These are phyloP conservation scores for Elephantulus edwardii DNA, from an alignment of 2,113 vertebrate genomes.

Conservation along the genomic window DNA sequence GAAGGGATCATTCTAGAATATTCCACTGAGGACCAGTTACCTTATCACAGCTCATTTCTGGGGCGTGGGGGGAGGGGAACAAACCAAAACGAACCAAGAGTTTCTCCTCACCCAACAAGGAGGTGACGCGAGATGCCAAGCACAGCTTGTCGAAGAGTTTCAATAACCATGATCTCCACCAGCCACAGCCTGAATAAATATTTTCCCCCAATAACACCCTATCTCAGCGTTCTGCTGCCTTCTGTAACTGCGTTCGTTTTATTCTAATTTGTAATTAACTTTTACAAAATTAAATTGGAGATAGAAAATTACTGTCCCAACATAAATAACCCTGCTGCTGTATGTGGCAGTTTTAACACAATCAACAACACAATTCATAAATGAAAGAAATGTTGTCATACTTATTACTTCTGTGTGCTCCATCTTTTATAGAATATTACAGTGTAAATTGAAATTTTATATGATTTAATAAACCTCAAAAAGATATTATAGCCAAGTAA, in stretches of 20 bases:
- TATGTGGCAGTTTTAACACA: conserved; percentile 82
- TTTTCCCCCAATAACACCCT: conserved; percentile 54
- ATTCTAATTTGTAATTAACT: conserved; percentile 86
- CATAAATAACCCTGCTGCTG: conserved; percentile 82
- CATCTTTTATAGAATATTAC: conserved; percentile 84
- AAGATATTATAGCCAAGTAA: conserved; percentile 84
- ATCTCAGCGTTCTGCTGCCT: conserved; percentile 74
- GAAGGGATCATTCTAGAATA: not conserved
- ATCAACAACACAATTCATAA: conserved; percentile 80
- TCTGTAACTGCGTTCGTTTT: conserved; percentile 79
- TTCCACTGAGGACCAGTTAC: not conserved
- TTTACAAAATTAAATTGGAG: conserved; percentile 85
- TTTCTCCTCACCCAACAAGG: not conserved
- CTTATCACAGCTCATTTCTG: not conserved
- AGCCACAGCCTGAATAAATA: conserved; percentile 32
- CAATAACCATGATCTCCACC: not conserved
- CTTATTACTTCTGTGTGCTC: conserved; percentile 82
- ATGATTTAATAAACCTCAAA: conserved; percentile 87
- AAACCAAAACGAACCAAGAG: not conserved
- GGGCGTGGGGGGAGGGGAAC: too few species aligned
- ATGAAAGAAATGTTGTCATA: conserved; percentile 81
- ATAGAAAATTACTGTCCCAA: conserved; percentile 80
- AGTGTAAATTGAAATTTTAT: conserved; percentile 86
- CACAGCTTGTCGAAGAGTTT: not conserved
- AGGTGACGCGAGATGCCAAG: not conserved